Conservation (phyloP, 2,888 invertebrate species). For the Imbricaverruca yamaguchii region DNA sequence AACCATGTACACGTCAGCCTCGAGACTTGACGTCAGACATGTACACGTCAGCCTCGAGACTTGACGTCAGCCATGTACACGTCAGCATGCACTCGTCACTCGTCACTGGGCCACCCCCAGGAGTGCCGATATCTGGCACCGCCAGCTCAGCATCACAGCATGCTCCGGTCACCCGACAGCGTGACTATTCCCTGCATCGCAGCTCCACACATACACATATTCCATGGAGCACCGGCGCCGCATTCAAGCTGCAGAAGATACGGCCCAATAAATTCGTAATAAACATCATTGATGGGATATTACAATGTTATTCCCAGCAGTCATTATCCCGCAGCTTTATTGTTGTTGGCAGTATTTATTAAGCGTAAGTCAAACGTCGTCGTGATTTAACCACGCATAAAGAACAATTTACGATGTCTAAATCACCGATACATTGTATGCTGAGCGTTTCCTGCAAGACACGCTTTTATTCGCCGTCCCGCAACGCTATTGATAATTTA, state of each 20-base stretch:
- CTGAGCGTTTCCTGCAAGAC: neutral
- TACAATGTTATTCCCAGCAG: neutral
- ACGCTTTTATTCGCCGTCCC: neutral
- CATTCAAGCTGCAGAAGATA: neutral
- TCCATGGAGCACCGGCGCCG: too few relatives aligned
- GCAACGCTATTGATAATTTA: neutral
- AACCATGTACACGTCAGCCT: too few relatives aligned
- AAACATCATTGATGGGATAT: slow-evolving; percentile 1
- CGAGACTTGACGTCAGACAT: too few relatives aligned
- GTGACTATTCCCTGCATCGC: neutral
- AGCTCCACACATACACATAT: neutral
- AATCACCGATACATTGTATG: neutral
- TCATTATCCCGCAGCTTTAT: neutral
- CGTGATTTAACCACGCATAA: neutral
- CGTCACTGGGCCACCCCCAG: too few relatives aligned
- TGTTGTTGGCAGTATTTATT: neutral
- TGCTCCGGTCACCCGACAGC: too few relatives aligned
- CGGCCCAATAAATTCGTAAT: neutral
- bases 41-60: too few relatives aligned
- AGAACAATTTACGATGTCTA: neutral
- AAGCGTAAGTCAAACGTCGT: neutral
- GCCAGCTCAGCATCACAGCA: too few relatives aligned
- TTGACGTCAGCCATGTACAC: too few relatives aligned
- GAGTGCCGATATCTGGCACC: too few relatives aligned
- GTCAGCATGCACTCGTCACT: too few relatives aligned